Evolutionary conservation across 2,113 vertebrate genomes (phyloP).

Genomic region (Setophaga coronata): DNA sequence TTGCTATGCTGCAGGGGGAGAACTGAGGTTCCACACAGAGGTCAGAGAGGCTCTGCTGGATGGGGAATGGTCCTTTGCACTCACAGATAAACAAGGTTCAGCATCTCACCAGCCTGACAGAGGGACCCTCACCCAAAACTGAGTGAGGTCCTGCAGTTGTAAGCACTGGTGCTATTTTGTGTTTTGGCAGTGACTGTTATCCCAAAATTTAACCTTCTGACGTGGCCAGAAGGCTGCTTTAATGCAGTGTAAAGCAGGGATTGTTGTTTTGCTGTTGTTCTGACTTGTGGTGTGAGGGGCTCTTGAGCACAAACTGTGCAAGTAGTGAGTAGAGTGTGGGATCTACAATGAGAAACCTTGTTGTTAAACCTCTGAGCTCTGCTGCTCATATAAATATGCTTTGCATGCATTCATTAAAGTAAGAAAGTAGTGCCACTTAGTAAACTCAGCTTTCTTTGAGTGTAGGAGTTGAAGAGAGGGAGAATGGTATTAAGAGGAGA

Average conservation of each 20-base stretch:
- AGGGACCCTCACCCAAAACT: background rate
- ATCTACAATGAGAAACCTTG: background rate
- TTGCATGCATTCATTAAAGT: background rate
- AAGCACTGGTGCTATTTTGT: background rate
- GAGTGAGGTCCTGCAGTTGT: background rate
- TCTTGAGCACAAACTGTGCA: background rate
- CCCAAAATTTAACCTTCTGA: background rate
- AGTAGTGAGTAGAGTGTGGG: background rate
- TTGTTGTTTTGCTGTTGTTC: background rate
- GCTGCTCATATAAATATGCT: background rate
- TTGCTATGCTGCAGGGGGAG: slow-evolving; percentile 51
- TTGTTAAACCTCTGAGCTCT: background rate
- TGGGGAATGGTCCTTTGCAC: slow-evolving; percentile 49
- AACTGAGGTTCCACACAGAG: slow-evolving; percentile 14
- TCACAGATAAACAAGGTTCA: slow-evolving; percentile 47
- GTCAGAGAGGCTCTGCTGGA: slow-evolving; percentile 48
- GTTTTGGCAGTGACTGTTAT: background rate
- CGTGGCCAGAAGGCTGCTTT: background rate
- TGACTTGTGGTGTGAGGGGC: background rate
- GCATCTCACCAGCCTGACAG: slow-evolving; percentile 7
- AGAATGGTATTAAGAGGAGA: slow-evolving; percentile 35
- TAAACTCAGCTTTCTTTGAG: slow-evolving; percentile 36
- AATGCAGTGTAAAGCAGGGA: background rate
- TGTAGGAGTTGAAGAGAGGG: slow-evolving; percentile 9
- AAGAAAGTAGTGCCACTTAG: background rate